Conservation (phyloP, 2,113 vertebrate species). For the Eira barbara region DNA sequence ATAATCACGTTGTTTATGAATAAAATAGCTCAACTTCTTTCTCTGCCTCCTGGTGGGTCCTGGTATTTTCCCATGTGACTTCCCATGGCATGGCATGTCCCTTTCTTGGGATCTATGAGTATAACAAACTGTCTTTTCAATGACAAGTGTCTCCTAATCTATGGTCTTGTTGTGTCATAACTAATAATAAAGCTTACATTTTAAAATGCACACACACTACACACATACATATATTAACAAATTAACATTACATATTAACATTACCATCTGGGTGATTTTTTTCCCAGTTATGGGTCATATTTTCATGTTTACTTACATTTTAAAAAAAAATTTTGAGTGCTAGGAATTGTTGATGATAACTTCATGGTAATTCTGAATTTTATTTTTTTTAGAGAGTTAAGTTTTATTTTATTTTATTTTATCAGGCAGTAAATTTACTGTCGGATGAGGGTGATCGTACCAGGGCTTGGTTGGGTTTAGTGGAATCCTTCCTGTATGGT, state of each 20-base stretch:
- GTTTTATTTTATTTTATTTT: constrained; percentile 33
- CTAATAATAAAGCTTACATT: neutral
- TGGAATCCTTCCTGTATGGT: neutral
- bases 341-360: neutral
- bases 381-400: neutral
- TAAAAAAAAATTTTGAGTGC: neutral
- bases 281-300: neutral
- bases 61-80: neutral
- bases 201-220: neutral
- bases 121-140: neutral
- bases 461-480: neutral
- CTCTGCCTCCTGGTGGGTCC: neutral
- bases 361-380: neutral
- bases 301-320: neutral
- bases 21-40: neutral
- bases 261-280: neutral
- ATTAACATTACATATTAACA: neutral
- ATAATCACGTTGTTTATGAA: neutral
- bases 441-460: neutral
- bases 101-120: neutral
- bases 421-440: neutral
- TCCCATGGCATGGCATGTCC: too few relatives aligned
- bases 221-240: neutral
- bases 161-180: neutral
- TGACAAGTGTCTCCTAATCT: neutral